phyloP scores from a whole-genome alignment of 2,888 invertebrate genomes.

The Limulus polyphemus region DNA sequence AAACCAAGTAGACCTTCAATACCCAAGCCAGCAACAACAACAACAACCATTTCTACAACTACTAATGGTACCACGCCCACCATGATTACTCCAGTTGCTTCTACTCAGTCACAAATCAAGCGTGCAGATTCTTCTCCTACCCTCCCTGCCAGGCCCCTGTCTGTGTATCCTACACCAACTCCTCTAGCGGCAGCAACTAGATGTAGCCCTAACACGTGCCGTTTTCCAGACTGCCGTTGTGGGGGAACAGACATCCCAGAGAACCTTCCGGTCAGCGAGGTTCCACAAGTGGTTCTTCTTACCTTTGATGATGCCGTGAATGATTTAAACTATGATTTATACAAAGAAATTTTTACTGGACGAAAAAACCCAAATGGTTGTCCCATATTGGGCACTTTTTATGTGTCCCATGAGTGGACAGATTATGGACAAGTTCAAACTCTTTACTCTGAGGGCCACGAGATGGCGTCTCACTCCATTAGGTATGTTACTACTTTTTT shows the following conservation, averaged over 20 bases:
- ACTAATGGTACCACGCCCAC: too few species aligned
- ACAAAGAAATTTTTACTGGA: slow-evolving; percentile 47
- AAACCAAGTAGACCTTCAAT: too few species aligned
- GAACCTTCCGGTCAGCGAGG: slow-evolving; percentile 65
- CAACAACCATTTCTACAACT: too few species aligned
- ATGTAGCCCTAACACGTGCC: slow-evolving; percentile 76
- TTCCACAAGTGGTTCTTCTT: slow-evolving; percentile 80
- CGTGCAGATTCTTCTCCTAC: too few species aligned
- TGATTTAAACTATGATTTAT: slow-evolving; percentile 83
- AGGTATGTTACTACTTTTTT: slow-evolving; percentile 35
- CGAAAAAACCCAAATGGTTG: slow-evolving; percentile 42
- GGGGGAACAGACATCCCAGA: slow-evolving; percentile 83
- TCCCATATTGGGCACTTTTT: slow-evolving; percentile 64
- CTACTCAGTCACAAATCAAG: too few species aligned
- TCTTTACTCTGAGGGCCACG: slow-evolving; percentile 84
- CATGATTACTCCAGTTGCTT: too few species aligned
- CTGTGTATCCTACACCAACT: slow-evolving; percentile 26
- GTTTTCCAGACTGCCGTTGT: slow-evolving; percentile 78
- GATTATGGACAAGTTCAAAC: slow-evolving; percentile 96
- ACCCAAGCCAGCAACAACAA: too few species aligned
- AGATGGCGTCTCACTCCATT: slow-evolving; percentile 95
- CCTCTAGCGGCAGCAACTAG: slow-evolving; percentile 44
- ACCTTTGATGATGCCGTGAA: slow-evolving; percentile 92
- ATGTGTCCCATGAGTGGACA: slow-evolving; percentile 98
- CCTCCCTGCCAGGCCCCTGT: slow-evolving; percentile 29